Base-by-base conservation (phyloP, 2,888 invertebrate genomes). In the Eulithis testata region DNA sequence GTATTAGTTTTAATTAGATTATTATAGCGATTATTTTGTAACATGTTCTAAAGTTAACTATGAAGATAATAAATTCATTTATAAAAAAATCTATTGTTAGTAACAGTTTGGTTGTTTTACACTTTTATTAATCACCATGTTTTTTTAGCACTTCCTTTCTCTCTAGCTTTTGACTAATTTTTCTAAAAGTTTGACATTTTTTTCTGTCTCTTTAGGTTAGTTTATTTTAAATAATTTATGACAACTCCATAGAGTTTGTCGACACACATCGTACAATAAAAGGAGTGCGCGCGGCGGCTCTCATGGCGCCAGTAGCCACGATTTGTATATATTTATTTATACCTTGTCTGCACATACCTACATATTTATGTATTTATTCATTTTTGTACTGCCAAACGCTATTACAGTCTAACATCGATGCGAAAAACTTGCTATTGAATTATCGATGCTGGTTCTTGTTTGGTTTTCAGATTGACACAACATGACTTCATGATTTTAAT, bases 221-320 rank as follows among this genome's bases (percentile, higher is more conserved):
- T 31, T 31, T 40, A 8, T 40, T n/a, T 14, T 47, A 50, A 51
- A 27, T 11, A 4, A 51, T 5, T 21, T 31, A n/a, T 27, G 6
- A n/a, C 59, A 12, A 51, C 89, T 89, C 88, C 75, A 82, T 54
- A 0, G 43, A 3, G 55, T 58, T 56, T 76, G 3, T 51, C 84
- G 83, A 68, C 86, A 79, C 81, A 79, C 79, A 83, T 82, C 76
- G 77, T 74, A 84, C 88, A 91, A 92, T 86, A 92, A 91, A 89
- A 91, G 79, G 84, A 91, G 80, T 79, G 83, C 78, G 80, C 82
- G 79, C 86, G 85, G 81, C 88, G 85, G 84, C 84, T 80, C 83
- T 80, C 83, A 84, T 90, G 93, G 93, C 93, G 93, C 93, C 93
- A 91, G 92, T 90, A 92, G 92, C 92, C 79, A 83, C 86, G 87